Percentiles rank a stretch among this genome's conserved stretches.
Conservation (phyloP, 2,113 vertebrate species). For the Platichthys flesus region DNA sequence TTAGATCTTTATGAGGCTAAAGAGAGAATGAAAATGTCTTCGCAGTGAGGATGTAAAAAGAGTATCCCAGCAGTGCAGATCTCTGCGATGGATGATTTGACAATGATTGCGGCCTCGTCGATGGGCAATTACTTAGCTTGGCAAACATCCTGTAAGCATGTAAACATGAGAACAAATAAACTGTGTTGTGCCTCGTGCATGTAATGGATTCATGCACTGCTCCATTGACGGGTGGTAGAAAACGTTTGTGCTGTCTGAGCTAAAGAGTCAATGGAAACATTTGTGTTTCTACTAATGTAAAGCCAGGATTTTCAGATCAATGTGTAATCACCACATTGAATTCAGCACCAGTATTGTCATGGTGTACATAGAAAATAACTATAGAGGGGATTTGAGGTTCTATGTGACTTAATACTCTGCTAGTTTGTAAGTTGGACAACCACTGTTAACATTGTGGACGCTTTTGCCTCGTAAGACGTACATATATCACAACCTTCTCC, state of each 20-base stretch:
- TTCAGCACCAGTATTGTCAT: background rate
- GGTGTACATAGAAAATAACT: background rate
- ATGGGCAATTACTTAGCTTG: background rate
- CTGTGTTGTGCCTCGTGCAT: background rate
- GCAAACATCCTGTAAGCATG: background rate
- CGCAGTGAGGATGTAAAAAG: background rate
- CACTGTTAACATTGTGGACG: too few relatives aligned
- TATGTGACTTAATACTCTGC: background rate
- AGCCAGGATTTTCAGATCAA: too few relatives aligned
- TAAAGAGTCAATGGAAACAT: background rate
- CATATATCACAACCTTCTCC: too few relatives aligned
- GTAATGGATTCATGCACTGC: background rate
- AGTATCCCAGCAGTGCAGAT: background rate
- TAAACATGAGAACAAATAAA: background rate
- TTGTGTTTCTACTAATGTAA: background rate
- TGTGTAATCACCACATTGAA: background rate
- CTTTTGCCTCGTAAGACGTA: too few relatives aligned
- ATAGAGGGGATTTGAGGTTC: background rate
- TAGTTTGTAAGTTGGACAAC: too few relatives aligned
- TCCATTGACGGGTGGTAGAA: background rate
- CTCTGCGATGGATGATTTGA: too few relatives aligned
- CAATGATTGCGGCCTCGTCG: background rate
- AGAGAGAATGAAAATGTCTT: background rate
- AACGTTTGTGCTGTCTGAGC: background rate
- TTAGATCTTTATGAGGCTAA: background rate